These are phyloP conservation scores for Dipodomys spectabilis DNA, from an alignment of 2,113 vertebrate species.

Conservation along the genomic window DNA sequence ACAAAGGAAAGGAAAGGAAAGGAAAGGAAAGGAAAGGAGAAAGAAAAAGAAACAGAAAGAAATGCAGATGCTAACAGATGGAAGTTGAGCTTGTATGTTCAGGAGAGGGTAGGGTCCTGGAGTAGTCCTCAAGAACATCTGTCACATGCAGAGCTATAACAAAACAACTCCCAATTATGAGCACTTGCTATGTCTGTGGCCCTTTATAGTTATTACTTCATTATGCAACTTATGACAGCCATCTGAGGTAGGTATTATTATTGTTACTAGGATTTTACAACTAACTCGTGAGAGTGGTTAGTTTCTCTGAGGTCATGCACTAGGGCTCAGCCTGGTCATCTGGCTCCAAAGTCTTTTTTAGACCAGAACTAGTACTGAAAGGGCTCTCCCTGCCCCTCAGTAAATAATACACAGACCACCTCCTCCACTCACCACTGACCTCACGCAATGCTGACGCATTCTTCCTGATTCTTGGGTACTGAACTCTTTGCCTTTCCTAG, in stretches of 20 bases:
- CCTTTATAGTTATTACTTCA: neutral
- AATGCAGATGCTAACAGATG: neutral
- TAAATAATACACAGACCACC: neutral
- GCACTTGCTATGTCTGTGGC: neutral
- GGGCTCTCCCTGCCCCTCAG: neutral
- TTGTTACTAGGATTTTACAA: neutral
- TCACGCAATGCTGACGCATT: neutral
- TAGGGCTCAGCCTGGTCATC: neutral
- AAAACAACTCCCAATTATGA: neutral
- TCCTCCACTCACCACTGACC: neutral
- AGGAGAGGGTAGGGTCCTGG: too few species aligned
- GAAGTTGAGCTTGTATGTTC: neutral
- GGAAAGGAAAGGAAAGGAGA: too few species aligned
- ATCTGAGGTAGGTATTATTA: neutral
- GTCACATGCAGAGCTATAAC: neutral
- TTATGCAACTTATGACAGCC: neutral
- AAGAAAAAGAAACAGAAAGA: neutral
- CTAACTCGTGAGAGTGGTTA: neutral
- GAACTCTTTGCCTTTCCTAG: conserved; percentile 22
- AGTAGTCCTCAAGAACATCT: neutral
- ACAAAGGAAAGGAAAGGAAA: neutral
- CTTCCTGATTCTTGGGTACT: neutral
- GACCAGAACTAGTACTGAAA: neutral
- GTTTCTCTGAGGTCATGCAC: neutral
- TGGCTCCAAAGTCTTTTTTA: neutral